These are phyloP conservation scores for Nymphalis io DNA, from an alignment of 1,140 invertebrate species.

Conservation along the genomic window DNA sequence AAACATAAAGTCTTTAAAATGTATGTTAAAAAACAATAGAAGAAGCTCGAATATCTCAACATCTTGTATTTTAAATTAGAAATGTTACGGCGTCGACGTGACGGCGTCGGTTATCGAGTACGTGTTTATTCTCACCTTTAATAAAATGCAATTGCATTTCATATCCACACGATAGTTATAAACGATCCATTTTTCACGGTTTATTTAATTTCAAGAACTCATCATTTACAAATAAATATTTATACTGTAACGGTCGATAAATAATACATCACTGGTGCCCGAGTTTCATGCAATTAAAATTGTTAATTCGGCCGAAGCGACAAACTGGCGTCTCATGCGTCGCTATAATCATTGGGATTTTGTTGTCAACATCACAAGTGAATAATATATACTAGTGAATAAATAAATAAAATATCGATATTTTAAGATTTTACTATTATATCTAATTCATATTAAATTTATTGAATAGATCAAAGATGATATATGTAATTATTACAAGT, in stretches of 20 bases:
- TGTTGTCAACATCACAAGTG: slow-evolving; percentile 11
- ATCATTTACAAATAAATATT: slow-evolving; percentile 1
- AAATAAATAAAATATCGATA: not conserved
- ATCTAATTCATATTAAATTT: too few species aligned
- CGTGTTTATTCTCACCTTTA: not conserved
- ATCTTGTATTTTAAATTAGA: slow-evolving; percentile 4
- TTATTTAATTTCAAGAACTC: slow-evolving; percentile 16
- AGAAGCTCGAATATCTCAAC: not conserved
- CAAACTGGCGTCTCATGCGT: slow-evolving; percentile 14
- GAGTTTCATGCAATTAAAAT: slow-evolving; percentile 31
- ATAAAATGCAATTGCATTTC: not conserved
- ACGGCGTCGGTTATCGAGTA: not conserved
- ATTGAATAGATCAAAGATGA: too few species aligned
- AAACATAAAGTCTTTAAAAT: too few species aligned
- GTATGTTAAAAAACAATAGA: too few species aligned
- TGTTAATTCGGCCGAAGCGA: slow-evolving; percentile 30
- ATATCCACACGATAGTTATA: not conserved
- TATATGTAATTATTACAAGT: too few species aligned
- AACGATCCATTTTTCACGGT: slow-evolving; percentile 8
- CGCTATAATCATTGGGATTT: slow-evolving; percentile 6
- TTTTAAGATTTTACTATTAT: not conserved
- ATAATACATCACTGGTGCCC: slow-evolving; percentile 16
- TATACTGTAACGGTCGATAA: not conserved
- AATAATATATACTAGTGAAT: not conserved
- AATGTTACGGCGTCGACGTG: not conserved